Percentiles rank a stretch among this genome's conserved stretches.
Conservation (phyloP, 2,888 invertebrate species). For the Acleris cristana region DNA sequence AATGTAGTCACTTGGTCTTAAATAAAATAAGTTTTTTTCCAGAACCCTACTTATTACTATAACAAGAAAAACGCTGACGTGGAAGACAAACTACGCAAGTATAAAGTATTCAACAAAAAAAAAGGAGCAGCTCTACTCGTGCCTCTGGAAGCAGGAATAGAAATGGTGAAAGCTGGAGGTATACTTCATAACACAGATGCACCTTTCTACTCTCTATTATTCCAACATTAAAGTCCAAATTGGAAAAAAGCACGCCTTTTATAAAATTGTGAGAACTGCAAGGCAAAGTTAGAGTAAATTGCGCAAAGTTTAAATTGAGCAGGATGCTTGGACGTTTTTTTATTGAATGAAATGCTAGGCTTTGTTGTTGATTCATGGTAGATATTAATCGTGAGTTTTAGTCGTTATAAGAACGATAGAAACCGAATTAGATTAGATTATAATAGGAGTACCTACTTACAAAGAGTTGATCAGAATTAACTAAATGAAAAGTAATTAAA, state of each 20-base stretch:
- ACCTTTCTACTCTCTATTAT: not conserved
- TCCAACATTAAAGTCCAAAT: not conserved
- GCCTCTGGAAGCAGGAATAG: constrained; percentile 58
- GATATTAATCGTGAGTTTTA: constrained; percentile 4
- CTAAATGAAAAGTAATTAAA: no score
- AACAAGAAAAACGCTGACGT: constrained; percentile 59
- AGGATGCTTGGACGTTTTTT: constrained; percentile 25
- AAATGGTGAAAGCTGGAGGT: constrained; percentile 70
- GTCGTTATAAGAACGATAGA: not conserved
- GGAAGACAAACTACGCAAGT: constrained; percentile 64
- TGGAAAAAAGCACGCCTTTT: not conserved
- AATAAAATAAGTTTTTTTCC: constrained; percentile 31
- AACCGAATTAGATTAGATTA: not conserved
- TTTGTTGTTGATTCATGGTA: constrained; percentile 12
- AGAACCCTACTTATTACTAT: constrained; percentile 65
- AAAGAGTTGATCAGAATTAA: no score
- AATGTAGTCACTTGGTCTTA: no score
- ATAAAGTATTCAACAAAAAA: constrained; percentile 61
- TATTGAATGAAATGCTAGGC: constrained; percentile 29
- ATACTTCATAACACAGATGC: constrained; percentile 11
- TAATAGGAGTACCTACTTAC: no score
- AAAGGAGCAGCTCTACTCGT: constrained; percentile 50
- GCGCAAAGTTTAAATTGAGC: constrained; percentile 31
- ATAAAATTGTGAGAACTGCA: constrained; percentile 8
- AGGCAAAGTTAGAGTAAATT: constrained; percentile 27